Conservation (phyloP, 1,140 invertebrate species). For the Diabrotica undecimpunctata region DNA sequence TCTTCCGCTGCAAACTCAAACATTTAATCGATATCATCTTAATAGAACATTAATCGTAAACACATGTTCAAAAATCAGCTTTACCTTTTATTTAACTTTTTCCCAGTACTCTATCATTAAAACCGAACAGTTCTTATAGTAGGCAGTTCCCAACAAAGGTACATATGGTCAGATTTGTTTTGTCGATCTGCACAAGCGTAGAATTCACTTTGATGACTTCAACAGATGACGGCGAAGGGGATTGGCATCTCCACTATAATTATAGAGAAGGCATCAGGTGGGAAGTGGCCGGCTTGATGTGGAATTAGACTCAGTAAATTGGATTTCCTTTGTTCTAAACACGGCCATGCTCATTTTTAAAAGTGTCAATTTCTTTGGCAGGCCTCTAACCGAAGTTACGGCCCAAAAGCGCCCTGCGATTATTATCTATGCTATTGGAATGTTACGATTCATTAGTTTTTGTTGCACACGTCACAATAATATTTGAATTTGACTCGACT, state of each 20-base stretch:
- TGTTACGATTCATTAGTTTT: neutral
- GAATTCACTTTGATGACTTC: neutral
- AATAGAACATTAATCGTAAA: neutral
- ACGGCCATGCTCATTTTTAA: neutral
- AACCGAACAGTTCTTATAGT: neutral
- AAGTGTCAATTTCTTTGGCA: neutral
- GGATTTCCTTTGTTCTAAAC: conserved; percentile 2
- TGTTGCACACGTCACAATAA: neutral
- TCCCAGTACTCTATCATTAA: neutral
- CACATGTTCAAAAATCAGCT: neutral
- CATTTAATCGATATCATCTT: too few species aligned
- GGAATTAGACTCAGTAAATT: conserved; percentile 1
- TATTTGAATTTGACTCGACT: too few species aligned
- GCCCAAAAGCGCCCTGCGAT: too few species aligned
- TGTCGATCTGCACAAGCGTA: conserved; percentile 1
- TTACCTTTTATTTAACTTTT: neutral
- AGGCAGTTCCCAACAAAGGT: neutral
- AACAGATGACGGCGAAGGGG: neutral
- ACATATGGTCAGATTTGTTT: neutral
- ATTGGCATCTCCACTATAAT: neutral
- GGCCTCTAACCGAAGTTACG: too few species aligned
- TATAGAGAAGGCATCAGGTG: neutral
- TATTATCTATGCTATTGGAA: neutral
- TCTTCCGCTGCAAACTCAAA: too few species aligned
- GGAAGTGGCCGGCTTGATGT: neutral